Evolutionary conservation across 2,113 vertebrate genomes (phyloP).

Genomic region (Megalops atlanticus): DNA sequence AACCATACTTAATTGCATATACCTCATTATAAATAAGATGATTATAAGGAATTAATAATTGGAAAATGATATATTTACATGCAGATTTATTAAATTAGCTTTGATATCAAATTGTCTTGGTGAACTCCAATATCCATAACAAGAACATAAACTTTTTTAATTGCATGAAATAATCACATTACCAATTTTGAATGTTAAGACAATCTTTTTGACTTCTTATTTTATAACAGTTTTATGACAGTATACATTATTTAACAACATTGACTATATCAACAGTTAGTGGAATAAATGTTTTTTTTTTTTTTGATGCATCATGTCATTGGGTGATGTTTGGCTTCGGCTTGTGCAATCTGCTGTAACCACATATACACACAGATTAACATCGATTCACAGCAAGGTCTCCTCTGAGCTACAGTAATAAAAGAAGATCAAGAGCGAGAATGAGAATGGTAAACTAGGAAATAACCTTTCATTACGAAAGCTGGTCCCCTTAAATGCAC

Average conservation of each 20-base stretch:
- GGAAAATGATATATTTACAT: too few relatives aligned
- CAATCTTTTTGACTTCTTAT: neutral
- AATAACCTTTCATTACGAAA: neutral
- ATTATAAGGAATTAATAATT: too few relatives aligned
- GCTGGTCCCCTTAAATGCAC: neutral
- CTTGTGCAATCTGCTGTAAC: constrained; percentile 8
- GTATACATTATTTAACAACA: constrained; percentile 1
- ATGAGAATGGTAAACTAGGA: neutral
- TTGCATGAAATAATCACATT: neutral
- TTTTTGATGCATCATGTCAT: neutral
- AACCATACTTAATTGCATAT: too few relatives aligned
- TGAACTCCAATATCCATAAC: neutral
- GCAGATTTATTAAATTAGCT: neutral
- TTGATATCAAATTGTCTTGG: neutral
- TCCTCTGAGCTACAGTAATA: neutral
- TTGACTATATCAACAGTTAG: constrained; percentile 12
- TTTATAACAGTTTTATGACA: neutral
- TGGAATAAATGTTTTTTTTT: constrained; percentile 7
- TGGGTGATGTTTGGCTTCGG: neutral
- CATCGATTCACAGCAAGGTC: constrained; percentile 15
- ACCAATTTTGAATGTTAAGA: neutral
- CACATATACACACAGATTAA: constrained; percentile 16
- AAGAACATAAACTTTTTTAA: neutral
- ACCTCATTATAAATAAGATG: too few relatives aligned
- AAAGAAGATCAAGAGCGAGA: neutral